A percentile compares a stretch with the other conserved stretches of the same genome.
phyloP scores from a whole-genome alignment of 2,113 vertebrate genomes.

The Candoia aspera region DNA sequence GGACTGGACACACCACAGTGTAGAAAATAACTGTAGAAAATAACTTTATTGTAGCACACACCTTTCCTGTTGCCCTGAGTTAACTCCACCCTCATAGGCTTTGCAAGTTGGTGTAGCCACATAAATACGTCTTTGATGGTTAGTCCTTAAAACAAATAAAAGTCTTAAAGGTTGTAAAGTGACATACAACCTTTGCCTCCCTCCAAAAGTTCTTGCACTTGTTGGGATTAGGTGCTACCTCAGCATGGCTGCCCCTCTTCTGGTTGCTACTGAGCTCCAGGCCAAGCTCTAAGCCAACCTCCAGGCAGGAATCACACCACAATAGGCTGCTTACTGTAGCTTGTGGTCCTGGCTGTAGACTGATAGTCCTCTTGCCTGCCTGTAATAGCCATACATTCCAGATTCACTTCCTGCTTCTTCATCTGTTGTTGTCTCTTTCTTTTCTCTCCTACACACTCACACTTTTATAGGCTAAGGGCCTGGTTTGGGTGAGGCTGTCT shows the following conservation, averaged over 20 bases:
- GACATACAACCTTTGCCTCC: neutral
- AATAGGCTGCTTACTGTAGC: neutral
- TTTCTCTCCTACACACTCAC: too few species aligned
- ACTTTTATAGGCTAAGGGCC: neutral
- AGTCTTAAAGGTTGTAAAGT: neutral
- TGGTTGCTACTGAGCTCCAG: neutral
- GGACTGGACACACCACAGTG: too few species aligned
- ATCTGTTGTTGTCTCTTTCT: neutral
- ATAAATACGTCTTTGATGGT: too few species aligned
- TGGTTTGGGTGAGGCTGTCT: neutral
- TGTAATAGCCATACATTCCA: neutral
- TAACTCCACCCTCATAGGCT: too few species aligned
- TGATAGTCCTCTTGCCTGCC: neutral
- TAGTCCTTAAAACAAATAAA: neutral
- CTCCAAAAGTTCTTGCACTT: neutral
- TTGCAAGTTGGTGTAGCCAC: too few species aligned
- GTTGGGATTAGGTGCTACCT: too few species aligned
- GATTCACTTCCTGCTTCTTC: neutral
- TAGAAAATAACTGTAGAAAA: too few species aligned
- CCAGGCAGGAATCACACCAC: neutral
- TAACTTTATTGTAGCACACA: too few species aligned
- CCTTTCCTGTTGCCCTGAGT: too few species aligned
- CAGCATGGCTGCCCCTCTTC: neutral
- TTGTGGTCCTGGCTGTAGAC: neutral
- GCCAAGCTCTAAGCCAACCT: neutral